These are phyloP conservation scores for Apomyelois bistriatella DNA, from an alignment of 2,888 invertebrate species.

Conservation along the genomic window DNA sequence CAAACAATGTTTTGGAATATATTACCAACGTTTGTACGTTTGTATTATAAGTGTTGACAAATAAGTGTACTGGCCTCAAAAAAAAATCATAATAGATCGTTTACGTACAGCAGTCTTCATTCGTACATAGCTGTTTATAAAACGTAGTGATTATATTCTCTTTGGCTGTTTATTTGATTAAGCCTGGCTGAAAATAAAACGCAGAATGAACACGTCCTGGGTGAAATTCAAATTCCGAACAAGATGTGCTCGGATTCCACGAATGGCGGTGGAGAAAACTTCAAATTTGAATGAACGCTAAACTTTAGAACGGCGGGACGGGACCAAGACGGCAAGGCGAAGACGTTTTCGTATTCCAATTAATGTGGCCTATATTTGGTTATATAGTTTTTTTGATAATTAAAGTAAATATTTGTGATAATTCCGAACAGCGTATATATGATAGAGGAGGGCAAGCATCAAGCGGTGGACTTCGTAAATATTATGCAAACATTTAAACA, in stretches of 20 bases:
- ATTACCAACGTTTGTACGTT: no score
- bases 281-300: constrained; percentile 57
- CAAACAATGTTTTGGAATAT: no score
- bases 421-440: no score
- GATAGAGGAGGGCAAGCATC: no score
- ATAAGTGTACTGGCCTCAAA: no score
- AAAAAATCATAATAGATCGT: no score
- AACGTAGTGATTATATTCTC: not conserved
- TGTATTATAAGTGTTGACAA: no score
- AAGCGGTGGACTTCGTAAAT: no score
- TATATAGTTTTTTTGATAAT: not conserved
- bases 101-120: no score
- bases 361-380: constrained; percentile 27
- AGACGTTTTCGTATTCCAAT: constrained; percentile 27
- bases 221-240: constrained; percentile 41
- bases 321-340: constrained; percentile 31
- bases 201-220: constrained; percentile 16
- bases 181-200: constrained; percentile 5
- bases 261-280: constrained; percentile 47
- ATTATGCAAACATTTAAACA: no score
- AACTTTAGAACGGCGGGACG: constrained; percentile 48
- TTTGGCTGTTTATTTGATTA: constrained; percentile 2
- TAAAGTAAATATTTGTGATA: no score
- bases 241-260: constrained; percentile 36
- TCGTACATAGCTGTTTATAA: not conserved